phyloP scores from a whole-genome alignment of 1,140 invertebrate species.

The Planococcus citri region DNA sequence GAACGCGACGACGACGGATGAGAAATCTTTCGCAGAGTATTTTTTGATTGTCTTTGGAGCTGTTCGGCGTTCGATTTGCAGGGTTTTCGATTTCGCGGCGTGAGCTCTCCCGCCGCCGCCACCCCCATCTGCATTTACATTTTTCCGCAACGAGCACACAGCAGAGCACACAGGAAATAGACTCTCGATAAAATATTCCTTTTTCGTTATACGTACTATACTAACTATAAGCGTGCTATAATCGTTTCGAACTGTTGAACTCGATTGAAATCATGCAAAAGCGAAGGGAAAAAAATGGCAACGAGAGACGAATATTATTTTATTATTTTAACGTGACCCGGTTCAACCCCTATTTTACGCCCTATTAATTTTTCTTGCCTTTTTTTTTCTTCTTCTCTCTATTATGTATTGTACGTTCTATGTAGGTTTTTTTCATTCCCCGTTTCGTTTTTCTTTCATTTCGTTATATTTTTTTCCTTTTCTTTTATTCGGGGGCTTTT shows the following conservation, averaged over 20 bases:
- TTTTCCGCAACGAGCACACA: background rate
- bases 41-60: background rate
- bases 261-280: background rate
- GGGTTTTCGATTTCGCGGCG: no score
- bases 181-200: conserved; percentile 7
- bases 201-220: background rate
- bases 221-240: background rate
- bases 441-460: background rate
- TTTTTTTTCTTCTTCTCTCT: background rate
- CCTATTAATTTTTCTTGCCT: conserved; percentile 12
- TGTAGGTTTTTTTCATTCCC: background rate
- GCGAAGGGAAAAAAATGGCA: background rate
- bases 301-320: conserved; percentile 17
- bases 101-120: no score
- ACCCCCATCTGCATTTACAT: background rate
- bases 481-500: no score
- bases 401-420: no score
- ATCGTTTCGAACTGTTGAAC: conserved; percentile 14
- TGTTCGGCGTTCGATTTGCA: background rate
- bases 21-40: conserved; percentile 9
- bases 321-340: conserved; percentile 19
- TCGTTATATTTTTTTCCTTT: background rate
- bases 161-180: conserved; percentile 8
- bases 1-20: no score
- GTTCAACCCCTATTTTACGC: conserved; percentile 17